Conservation (phyloP, 2,113 vertebrate genomes). For the Cheilinus undulatus region DNA sequence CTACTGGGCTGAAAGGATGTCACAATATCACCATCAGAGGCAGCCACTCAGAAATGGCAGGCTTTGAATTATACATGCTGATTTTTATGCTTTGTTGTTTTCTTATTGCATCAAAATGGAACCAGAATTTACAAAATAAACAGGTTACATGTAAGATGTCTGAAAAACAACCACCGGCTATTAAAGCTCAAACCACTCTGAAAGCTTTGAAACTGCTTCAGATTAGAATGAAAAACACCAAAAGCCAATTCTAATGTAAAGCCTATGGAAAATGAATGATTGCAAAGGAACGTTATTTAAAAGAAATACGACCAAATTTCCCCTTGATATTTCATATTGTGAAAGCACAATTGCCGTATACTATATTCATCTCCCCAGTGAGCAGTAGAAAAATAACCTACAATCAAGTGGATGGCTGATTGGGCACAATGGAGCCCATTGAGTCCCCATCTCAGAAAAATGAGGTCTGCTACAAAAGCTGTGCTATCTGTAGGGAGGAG, state of each 20-base stretch:
- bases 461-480: constrained; percentile 59
- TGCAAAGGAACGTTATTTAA: background rate
- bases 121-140: no score
- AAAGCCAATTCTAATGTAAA: background rate
- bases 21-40: constrained; percentile 45
- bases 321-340: constrained; percentile 6
- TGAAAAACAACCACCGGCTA: no score
- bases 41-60: constrained; percentile 60
- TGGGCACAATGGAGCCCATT: constrained; percentile 80
- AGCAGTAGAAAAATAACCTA: constrained; percentile 66
- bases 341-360: constrained; percentile 4
- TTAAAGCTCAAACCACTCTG: no score
- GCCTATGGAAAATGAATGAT: background rate
- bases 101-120: no score
- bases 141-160: no score
- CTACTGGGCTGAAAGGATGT: constrained; percentile 35
- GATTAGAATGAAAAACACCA: background rate
- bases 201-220: background rate
- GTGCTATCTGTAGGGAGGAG: constrained; percentile 60
- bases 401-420: constrained; percentile 67
- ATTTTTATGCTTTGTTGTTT: background rate
- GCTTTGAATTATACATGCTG: constrained; percentile 56
- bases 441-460: constrained; percentile 73
- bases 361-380: constrained; percentile 68
- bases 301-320: background rate